Conservation (phyloP, 2,888 invertebrate genomes). For the Drosophila mettleri region DNA sequence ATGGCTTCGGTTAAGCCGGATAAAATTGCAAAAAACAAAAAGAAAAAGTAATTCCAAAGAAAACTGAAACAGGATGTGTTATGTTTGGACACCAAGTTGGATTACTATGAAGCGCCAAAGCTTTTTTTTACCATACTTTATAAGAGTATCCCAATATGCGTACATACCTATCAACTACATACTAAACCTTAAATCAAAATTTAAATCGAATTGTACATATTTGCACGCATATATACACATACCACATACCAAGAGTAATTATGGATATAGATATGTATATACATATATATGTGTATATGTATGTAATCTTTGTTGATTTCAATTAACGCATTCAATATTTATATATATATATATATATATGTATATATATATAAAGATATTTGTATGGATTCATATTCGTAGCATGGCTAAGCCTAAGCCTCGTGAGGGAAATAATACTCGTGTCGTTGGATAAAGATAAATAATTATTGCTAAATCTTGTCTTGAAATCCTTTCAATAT, state of each 20-base stretch:
- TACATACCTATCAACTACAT: conserved; percentile 42
- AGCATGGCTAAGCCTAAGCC: conserved; percentile 54
- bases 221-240: conserved; percentile 25
- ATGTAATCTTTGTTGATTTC: conserved; percentile 20
- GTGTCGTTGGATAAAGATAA: conserved; percentile 29
- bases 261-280: conserved; percentile 32
- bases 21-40: conserved; percentile 79
- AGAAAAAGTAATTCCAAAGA: conserved; percentile 83
- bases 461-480: conserved; percentile 30
- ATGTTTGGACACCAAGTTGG: conserved; percentile 43
- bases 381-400: conserved; percentile 35
- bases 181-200: conserved; percentile 68
- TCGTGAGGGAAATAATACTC: conserved; percentile 48
- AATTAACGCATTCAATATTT: conserved; percentile 38
- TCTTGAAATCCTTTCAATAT: conserved; percentile 14
- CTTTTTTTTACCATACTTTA: conserved; percentile 64
- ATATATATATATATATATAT: conserved; percentile 31
- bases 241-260: conserved; percentile 57
- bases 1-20: conserved; percentile 74
- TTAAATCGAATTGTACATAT: conserved; percentile 67
- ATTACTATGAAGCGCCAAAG: conserved; percentile 79
- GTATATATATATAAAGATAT: conserved; percentile 15
- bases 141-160: conserved; percentile 49
- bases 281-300: conserved; percentile 44
- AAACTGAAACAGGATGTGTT: conserved; percentile 24